Percentiles rank a stretch among this genome's conserved stretches.
phyloP scores from a whole-genome alignment of 2,797 vertebrate species.

The Rhodeus uyekii region DNA sequence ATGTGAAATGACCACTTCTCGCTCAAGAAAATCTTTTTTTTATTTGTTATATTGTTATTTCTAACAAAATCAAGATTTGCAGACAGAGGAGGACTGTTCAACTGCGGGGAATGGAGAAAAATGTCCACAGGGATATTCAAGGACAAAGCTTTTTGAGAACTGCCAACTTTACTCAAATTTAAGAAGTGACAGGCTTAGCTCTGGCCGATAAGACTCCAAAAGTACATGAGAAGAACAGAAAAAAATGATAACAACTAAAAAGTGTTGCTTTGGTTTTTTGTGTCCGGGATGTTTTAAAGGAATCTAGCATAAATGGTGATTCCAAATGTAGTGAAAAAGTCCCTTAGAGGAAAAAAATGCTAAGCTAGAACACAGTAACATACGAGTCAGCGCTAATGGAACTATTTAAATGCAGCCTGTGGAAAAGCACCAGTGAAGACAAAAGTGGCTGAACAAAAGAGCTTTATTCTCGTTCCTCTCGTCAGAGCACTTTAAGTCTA shows the following conservation, averaged over 20 bases:
- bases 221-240: neutral
- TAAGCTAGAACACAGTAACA: conserved; percentile 50
- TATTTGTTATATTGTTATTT: no score
- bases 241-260: neutral
- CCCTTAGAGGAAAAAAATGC: conserved; percentile 36
- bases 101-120: neutral
- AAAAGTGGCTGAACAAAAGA: conserved; percentile 66
- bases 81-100: neutral
- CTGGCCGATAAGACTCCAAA: neutral
- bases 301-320: neutral
- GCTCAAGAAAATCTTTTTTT: conserved; percentile 15
- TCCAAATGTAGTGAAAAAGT: conserved; percentile 4
- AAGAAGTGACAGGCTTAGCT: conserved; percentile 14
- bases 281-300: neutral
- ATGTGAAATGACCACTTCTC: neutral
- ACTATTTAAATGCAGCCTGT: conserved; percentile 69
- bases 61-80: conserved; percentile 44
- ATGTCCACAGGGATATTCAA: neutral
- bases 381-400: conserved; percentile 50
- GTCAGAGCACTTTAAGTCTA: conserved; percentile 61
- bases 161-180: conserved; percentile 27
- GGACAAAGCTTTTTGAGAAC: conserved; percentile 19
- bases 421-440: conserved; percentile 54
- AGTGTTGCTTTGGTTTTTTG: neutral
- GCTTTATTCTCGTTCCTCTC: conserved; percentile 65